A percentile compares a stretch with the other conserved stretches of the same genome.
Evolutionary conservation across 2,888 invertebrate genomes (phyloP).

Genomic region (Hyppa rectilinea): DNA sequence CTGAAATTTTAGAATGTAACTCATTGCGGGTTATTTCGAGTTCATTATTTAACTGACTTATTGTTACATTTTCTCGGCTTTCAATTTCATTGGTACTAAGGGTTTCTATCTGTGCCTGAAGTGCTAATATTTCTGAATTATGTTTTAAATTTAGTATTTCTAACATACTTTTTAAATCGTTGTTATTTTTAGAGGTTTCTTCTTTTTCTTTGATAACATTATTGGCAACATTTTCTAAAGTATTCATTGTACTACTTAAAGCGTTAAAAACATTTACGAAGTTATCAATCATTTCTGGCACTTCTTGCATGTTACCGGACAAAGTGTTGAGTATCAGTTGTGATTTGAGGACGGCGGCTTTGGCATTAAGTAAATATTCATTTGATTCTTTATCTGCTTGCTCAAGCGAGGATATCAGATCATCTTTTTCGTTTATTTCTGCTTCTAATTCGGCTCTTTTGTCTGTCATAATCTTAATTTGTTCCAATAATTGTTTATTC

Average conservation of each 20-base stretch:
- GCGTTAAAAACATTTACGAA: conserved; percentile 70
- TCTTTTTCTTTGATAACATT: conserved; percentile 72
- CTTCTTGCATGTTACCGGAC: conserved; percentile 72
- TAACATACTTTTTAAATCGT: conserved; percentile 61
- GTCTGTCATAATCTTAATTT: conserved; percentile 65
- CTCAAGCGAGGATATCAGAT: conserved; percentile 68
- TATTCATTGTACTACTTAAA: conserved; percentile 70
- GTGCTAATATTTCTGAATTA: conserved; percentile 55
- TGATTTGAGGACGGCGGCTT: conserved; percentile 69
- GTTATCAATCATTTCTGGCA: conserved; percentile 73
- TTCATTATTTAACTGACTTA: conserved; percentile 44
- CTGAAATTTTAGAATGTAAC: conserved; percentile 39
- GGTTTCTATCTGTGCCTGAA: conserved; percentile 58
- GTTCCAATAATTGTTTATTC: conserved; percentile 64
- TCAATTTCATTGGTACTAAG: conserved; percentile 43
- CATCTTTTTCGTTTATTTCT: conserved; percentile 70
- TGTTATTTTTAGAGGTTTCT: conserved; percentile 49
- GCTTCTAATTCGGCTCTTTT: conserved; percentile 69
- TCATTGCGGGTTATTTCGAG: conserved; percentile 52
- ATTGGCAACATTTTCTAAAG: conserved; percentile 71
- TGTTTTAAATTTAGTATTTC: conserved; percentile 57
- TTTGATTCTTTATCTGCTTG: conserved; percentile 66
- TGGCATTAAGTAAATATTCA: conserved; percentile 71
- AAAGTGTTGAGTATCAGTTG: conserved; percentile 72
- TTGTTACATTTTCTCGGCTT: conserved; percentile 44